These are phyloP conservation scores for Vidua chalybeata DNA, from an alignment of 2,113 vertebrate species.

Conservation along the genomic window DNA sequence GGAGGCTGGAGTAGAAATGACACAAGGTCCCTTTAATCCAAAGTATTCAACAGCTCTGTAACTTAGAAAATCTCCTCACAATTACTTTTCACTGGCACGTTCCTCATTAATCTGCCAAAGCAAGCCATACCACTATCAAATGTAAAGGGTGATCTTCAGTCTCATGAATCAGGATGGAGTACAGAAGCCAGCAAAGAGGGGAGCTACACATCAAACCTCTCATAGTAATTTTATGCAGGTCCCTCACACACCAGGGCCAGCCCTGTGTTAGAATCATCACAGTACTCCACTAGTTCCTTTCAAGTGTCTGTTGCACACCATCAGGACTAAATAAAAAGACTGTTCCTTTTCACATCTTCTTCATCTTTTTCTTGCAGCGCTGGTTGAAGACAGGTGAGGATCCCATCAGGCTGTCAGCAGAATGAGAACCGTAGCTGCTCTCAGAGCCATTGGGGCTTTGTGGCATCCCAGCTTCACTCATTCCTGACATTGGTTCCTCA, in stretches of 20 bases:
- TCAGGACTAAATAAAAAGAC: neutral
- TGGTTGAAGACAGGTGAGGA: constrained; percentile 95
- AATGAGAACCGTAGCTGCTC: constrained; percentile 91
- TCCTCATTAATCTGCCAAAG: neutral
- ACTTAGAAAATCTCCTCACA: neutral
- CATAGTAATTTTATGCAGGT: neutral
- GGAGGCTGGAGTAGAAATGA: neutral
- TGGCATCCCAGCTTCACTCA: constrained; percentile 92
- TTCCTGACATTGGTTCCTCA: constrained; percentile 97
- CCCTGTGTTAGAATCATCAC: neutral
- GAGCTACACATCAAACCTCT: neutral
- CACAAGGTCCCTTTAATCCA: neutral
- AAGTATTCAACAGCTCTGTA: neutral
- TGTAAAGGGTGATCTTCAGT: neutral
- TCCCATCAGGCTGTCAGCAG: constrained; percentile 92
- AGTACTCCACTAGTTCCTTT: neutral
- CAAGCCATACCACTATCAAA: neutral
- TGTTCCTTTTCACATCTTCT: constrained; percentile 83
- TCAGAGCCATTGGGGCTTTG: constrained; percentile 90
- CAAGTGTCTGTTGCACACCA: neutral
- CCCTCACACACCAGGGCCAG: neutral
- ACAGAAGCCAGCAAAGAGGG: neutral
- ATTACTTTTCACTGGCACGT: rapidly evolving
- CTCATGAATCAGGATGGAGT: neutral
- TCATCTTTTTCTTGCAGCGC: constrained; percentile 90